Evolutionary conservation across 2,797 vertebrate genomes (phyloP).

Genomic region (Lindbergichthys nudifrons): DNA sequence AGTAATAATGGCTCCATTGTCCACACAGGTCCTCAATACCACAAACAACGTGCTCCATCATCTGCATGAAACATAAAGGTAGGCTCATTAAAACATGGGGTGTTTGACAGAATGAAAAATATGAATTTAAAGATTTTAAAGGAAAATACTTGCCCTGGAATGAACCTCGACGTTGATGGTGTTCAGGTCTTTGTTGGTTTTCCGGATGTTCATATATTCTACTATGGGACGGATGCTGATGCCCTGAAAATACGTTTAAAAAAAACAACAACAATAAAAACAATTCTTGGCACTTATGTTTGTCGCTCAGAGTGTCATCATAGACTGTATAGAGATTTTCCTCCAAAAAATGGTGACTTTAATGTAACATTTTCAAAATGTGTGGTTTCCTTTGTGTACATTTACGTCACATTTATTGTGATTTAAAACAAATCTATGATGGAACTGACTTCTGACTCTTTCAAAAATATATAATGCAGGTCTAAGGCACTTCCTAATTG

Average conservation of each 20-base stretch:
- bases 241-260: no score
- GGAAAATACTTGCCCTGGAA: constrained; percentile 83
- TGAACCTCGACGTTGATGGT: constrained; percentile 94
- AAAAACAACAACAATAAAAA: no score
- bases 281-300: not conserved
- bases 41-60: constrained; percentile 91
- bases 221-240: constrained; percentile 94
- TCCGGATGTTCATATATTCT: constrained; percentile 92
- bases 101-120: not conserved
- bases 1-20: constrained; percentile 96
- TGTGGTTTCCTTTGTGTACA: no score
- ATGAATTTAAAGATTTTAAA: not conserved
- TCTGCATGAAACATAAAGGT: constrained; percentile 71
- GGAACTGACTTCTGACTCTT: no score
- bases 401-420: no score
- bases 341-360: no score
- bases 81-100: not conserved
- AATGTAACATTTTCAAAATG: no score
- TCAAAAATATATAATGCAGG: no score
- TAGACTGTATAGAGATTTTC: no score
- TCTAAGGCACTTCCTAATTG: no score
- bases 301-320: no score
- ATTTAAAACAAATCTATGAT: no score
- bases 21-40: constrained; percentile 96
- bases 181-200: constrained; percentile 89